phyloP scores from a whole-genome alignment of 64 coral and sea anemone species.

The Catalaphyllia jardinei region DNA sequence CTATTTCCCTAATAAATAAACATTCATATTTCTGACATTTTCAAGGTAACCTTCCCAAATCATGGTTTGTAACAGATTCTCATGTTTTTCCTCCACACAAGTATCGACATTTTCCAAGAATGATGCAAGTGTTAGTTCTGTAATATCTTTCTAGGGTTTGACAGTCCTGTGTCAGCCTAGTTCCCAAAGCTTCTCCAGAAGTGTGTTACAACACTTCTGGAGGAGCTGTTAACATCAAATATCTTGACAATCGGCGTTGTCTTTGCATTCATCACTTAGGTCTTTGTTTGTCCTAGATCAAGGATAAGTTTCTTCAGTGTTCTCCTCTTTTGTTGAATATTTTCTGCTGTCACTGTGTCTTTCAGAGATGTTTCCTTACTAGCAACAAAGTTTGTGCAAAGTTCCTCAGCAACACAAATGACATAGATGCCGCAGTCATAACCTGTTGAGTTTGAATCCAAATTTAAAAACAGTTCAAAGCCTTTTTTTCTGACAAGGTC shows the following conservation, averaged over 20 bases:
- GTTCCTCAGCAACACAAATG: conserved; percentile 60
- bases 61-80: no score
- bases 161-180: no score
- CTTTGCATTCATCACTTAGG: not conserved
- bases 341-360: not conserved
- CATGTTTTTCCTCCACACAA: no score
- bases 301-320: conserved; percentile 7
- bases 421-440: conserved; percentile 86
- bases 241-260: not conserved
- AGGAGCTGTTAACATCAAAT: no score
- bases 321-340: not conserved
- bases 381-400: conserved; percentile 37
- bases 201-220: no score
- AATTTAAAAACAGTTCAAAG: not conserved
- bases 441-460: conserved; percentile 28
- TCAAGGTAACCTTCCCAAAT: no score
- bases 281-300: conserved; percentile 12
- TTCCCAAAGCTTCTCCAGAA: no score
- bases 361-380: not conserved
- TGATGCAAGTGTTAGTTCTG: no score
- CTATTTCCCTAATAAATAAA: no score
- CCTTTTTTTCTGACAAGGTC: not conserved
- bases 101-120: no score
- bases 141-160: no score
- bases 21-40: no score